A percentile compares a stretch with the other conserved stretches of the same genome.
Evolutionary conservation across 1,140 invertebrate genomes (phyloP).

Genomic region (Drosophila biarmipes): DNA sequence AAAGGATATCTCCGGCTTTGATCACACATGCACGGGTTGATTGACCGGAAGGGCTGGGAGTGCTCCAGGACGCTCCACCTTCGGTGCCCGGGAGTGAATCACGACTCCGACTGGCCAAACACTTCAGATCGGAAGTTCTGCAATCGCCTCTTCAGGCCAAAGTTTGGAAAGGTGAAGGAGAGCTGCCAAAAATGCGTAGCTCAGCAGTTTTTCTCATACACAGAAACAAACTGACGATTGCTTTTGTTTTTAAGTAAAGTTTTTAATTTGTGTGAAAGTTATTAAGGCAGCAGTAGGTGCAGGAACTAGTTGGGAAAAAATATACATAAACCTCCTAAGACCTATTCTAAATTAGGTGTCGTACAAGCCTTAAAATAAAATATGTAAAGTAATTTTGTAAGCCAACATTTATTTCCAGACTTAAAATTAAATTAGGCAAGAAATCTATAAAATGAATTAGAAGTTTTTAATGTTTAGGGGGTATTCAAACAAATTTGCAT

Average conservation of each 20-base stretch:
- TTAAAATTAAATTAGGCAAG: no score
- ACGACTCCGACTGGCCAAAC: constrained; percentile 21
- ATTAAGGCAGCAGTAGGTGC: no score
- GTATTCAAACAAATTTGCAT: no score
- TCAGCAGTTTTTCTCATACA: constrained; percentile 27
- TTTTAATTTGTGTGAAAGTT: background rate
- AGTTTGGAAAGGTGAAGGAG: background rate
- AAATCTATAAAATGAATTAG: no score
- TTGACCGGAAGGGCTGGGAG: constrained; percentile 57
- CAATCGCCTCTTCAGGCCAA: constrained; percentile 5
- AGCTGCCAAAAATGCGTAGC: constrained; percentile 39
- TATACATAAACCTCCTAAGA: no score
- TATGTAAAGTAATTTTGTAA: no score
- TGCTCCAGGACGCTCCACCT: constrained; percentile 24
- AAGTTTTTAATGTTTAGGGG: no score
- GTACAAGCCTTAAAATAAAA: no score
- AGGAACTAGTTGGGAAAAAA: no score
- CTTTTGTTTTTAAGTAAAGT: no score
- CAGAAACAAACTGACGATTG: background rate
- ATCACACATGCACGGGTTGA: constrained; percentile 57
- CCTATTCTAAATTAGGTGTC: no score
- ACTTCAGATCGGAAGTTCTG: constrained; percentile 28
- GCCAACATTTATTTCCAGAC: no score
- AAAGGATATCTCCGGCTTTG: constrained; percentile 24
- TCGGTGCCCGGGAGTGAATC: constrained; percentile 12